These are phyloP conservation scores for Pterostichus niger DNA, from an alignment of 2,888 invertebrate genomes.

Conservation along the genomic window DNA sequence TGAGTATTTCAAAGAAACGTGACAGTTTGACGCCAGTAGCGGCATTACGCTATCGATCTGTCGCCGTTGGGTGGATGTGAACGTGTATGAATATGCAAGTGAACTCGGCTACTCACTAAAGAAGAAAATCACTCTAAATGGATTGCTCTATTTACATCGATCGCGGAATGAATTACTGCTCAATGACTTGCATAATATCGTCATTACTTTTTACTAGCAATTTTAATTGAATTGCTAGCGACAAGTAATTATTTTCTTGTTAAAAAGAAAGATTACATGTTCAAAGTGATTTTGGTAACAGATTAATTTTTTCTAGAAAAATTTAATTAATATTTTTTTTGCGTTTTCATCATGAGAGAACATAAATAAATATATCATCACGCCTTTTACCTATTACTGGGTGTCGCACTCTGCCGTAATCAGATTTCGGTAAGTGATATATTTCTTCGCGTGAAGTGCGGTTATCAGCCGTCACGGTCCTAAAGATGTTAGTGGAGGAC, in stretches of 20 bases:
- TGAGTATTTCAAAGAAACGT: slow-evolving; percentile 4
- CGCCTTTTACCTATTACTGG: too few relatives aligned
- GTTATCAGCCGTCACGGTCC: too few relatives aligned
- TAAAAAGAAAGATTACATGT: too few relatives aligned
- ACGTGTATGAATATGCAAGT: neutral
- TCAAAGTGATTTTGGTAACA: too few relatives aligned
- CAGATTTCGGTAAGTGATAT: too few relatives aligned
- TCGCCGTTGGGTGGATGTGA: neutral
- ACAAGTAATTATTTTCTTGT: neutral
- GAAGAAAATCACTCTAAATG: slow-evolving; percentile 6
- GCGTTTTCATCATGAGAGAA: too few relatives aligned
- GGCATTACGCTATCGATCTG: slow-evolving; percentile 15
- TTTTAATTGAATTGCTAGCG: slow-evolving; percentile 28
- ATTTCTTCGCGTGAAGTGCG: too few relatives aligned
- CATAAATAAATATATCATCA: too few relatives aligned
- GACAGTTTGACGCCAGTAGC: slow-evolving; percentile 1
- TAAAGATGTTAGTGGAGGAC: too few relatives aligned
- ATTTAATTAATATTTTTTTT: too few relatives aligned
- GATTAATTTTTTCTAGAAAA: too few relatives aligned
- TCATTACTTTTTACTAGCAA: slow-evolving; percentile 30
- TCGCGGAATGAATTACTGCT: slow-evolving; percentile 21
- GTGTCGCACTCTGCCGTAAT: too few relatives aligned
- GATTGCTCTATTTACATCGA: slow-evolving; percentile 32
- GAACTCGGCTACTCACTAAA: neutral
- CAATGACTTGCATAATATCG: slow-evolving; percentile 31